Evolutionary conservation across 2,113 vertebrate species (phyloP), one percentile per base, ranked within the genome.

Genomic region (Anarrhichthys ocellatus): DNA sequence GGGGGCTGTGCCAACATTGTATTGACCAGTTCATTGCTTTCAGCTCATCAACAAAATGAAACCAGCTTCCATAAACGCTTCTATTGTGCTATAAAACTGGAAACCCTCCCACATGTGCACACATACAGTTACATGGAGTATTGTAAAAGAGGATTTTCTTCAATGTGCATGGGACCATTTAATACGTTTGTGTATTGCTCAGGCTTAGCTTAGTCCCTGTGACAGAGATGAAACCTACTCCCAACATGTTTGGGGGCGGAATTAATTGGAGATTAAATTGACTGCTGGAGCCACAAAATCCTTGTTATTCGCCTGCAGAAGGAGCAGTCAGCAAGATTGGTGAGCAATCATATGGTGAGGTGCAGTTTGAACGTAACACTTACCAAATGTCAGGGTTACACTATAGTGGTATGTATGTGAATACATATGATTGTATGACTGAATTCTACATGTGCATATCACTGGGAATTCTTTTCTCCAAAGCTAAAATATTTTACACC

Each of bases 11-110:
- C 76, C 80, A 88, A 71, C 77, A 82, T 46, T 46, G 22, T 93
- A 93, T 90, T 92, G 93, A 95, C 88, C 88, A 56, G 78, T 81
- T 87, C 69, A 72, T 79, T 78, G 76, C 68, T 32, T 71, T 87
- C 44, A 83, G 84, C 84, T 92, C 83, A 88, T 86, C 82, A 89
- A 89, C 81, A 90, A 87, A 93, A 90, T 91, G 73, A 93, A 94
- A 91, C 63, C 62, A 36, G 54, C 82, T 69, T 80, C 89, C 76
- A 91, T 89, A 93, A 92, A 92, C 22, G 22, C 82, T 86, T 85
- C 90, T 73, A 84, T 80, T 81, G 88, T 87, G 70, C 86, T 54
- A 85, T 91, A 87, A 90, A 91, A 74, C 24, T 44, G 56, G 69
- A 90, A 80, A 83, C 63, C 70, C 78, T 76, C 78, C 76, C 66